Evolutionary conservation across 2,113 vertebrate genomes (phyloP), one percentile per base, ranked within the genome.

Genomic region (Ibidorhyncha struthersii): DNA sequence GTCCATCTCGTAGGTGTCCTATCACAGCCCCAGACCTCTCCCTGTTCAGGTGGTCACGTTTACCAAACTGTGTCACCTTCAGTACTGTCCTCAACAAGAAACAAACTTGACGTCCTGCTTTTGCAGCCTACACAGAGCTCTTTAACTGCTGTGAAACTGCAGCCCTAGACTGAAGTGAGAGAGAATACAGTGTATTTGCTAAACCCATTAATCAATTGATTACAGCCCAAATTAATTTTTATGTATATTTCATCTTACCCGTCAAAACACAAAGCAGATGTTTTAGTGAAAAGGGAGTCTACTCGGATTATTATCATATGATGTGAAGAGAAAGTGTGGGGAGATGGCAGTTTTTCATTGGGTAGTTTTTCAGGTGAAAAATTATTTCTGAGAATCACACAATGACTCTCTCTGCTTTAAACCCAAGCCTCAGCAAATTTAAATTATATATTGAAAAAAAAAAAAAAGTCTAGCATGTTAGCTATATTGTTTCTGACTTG

Each of bases 401-500:
- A 43, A 9, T 4, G 4, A 12, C 20, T 72, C 12, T 36, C 53
- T 38, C 55, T 43, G 11, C 40, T 86, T 88, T 70, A 82, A 91
- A 86, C 16, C 12, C 22, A 87, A 79, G 69, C 56, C 9, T 65
- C 61, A 58, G 63, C 34, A 79, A 73, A 89, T 88, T 67, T 80
- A 89, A 88, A 90, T 80, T 90, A 41, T 43, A 72, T 59, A 38
- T 19, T 65, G 6, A 1, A 16, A 2, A 34, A 58, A 30, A 15
- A 32, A 18, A 23, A 18, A 5, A 21, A 47, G 5, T 71, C 27
- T 22, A 61, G 13, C 17, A 25, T 4, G 25, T 73, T 83, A 84
- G 76, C 18, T 53, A 11, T 52, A 70, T 93, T 82, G 80, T 81
- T 94, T 94, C 67, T 94, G 62, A 73, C 96, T 94, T 83, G 94